Conservation (phyloP, 2,888 invertebrate genomes). For the Plebejus anna region DNA sequence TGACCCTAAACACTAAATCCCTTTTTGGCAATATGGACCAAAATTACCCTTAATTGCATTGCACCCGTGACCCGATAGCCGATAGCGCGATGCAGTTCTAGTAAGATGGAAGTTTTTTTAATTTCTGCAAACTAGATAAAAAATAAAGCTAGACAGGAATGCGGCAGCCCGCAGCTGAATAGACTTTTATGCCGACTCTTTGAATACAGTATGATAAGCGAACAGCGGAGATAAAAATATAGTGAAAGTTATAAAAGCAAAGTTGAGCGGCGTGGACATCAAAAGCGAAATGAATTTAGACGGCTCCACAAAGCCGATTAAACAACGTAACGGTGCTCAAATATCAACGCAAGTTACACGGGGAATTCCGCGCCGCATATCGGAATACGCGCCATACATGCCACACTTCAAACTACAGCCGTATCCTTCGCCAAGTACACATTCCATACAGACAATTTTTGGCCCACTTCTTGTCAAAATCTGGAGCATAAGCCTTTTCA, state of each 20-base stretch:
- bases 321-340: constrained; percentile 14
- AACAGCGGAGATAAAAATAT: constrained; percentile 18
- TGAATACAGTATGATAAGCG: constrained; percentile 4
- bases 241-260: constrained; percentile 17
- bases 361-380: constrained; percentile 19
- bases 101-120: neutral
- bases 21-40: constrained; percentile 28
- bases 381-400: neutral
- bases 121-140: neutral
- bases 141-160: neutral
- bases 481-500: constrained; percentile 4
- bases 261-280: constrained; percentile 19
- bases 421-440: neutral
- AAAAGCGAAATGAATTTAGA: constrained; percentile 28
- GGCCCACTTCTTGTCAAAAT: neutral
- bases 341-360: neutral
- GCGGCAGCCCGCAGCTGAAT: neutral
- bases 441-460: constrained; percentile 16
- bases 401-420: neutral
- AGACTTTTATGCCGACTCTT: neutral
- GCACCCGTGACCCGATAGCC: neutral
- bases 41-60: constrained; percentile 18
- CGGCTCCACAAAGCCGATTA: constrained; percentile 24
- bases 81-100: neutral
- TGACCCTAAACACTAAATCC: constrained; percentile 34